Percentiles rank a stretch among this genome's conserved stretches.
These are phyloP conservation scores for Caenorhabditis plicata DNA, from an alignment of 2,888 invertebrate genomes.

Conservation along the genomic window DNA sequence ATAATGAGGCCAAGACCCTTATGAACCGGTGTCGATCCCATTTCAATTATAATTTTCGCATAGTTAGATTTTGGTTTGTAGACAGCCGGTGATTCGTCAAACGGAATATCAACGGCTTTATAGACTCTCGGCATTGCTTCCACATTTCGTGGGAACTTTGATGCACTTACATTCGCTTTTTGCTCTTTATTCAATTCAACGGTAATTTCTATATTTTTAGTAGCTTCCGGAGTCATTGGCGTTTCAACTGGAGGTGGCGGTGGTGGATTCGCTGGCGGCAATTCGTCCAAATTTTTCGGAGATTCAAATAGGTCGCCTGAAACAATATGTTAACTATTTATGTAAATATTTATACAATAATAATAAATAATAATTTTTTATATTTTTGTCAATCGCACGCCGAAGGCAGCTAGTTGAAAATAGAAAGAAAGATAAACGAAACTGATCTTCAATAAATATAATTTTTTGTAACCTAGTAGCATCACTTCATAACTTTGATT, in stretches of 20 bases:
- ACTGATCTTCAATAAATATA: too few species aligned
- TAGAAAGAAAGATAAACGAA: too few species aligned
- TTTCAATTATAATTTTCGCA: too few species aligned
- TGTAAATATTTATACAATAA: neutral
- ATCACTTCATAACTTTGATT: too few species aligned
- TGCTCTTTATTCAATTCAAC: conserved; percentile 48
- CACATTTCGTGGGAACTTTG: conserved; percentile 35
- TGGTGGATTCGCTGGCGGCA: conserved; percentile 23
- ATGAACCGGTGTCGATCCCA: conserved; percentile 43
- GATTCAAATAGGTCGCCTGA: conserved; percentile 25
- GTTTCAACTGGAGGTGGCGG: conserved; percentile 28
- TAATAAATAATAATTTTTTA: neutral
- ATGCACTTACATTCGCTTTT: conserved; percentile 40
- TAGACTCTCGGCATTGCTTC: conserved; percentile 27
- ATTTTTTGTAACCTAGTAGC: too few species aligned
- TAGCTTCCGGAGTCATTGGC: too few species aligned
- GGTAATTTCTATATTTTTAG: conserved; percentile 34
- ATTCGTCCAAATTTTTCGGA: conserved; percentile 30
- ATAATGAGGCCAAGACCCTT: conserved; percentile 67
- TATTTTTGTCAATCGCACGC: too few species aligned
- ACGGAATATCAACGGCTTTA: conserved; percentile 47
- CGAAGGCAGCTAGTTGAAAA: too few species aligned
- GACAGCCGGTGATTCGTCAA: conserved; percentile 38
- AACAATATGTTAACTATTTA: neutral
- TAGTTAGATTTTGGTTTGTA: too few species aligned